Evolutionary conservation across 2,797 vertebrate species (phyloP).

Genomic region (Chromis chromis): DNA sequence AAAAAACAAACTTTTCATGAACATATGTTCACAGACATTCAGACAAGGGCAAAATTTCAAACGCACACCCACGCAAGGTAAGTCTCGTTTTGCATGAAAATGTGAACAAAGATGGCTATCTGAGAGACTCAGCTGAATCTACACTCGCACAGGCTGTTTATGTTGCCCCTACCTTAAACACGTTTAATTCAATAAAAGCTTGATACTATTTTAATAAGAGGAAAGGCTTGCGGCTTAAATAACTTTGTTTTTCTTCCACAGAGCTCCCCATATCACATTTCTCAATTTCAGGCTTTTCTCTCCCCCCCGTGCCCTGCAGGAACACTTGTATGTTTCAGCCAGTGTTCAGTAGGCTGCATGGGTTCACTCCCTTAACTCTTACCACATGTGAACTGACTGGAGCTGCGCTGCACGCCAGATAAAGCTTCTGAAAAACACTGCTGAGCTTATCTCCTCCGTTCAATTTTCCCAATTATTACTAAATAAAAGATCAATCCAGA

Average conservation of each 20-base stretch:
- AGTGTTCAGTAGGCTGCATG: constrained; percentile 56
- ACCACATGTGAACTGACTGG: constrained; percentile 80
- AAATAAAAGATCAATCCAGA: constrained; percentile 82
- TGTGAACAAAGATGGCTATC: constrained; percentile 66
- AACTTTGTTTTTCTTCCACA: constrained; percentile 84
- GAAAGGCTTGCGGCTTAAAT: constrained; percentile 83
- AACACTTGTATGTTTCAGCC: constrained; percentile 78
- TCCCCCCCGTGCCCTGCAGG: constrained; percentile 81
- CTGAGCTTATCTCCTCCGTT: constrained; percentile 71
- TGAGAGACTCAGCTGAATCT: constrained; percentile 44
- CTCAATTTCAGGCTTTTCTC: constrained; percentile 78
- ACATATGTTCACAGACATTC: constrained; percentile 38
- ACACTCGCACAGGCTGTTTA: constrained; percentile 58
- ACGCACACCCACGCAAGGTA: constrained; percentile 41
- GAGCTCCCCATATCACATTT: constrained; percentile 82
- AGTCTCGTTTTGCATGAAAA: constrained; percentile 60
- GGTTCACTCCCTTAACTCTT: constrained; percentile 77
- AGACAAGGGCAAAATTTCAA: constrained; percentile 32
- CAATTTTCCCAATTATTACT: constrained; percentile 81
- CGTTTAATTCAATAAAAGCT: constrained; percentile 86
- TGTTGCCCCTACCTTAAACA: constrained; percentile 80
- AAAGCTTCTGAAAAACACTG: constrained; percentile 70
- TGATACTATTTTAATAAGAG: constrained; percentile 85
- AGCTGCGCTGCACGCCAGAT: constrained; percentile 53
- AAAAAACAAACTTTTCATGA: not conserved